Evolutionary conservation across 2,113 vertebrate species (phyloP), one percentile per base, ranked within the genome.

Genomic region (Corvus moneduloides): DNA sequence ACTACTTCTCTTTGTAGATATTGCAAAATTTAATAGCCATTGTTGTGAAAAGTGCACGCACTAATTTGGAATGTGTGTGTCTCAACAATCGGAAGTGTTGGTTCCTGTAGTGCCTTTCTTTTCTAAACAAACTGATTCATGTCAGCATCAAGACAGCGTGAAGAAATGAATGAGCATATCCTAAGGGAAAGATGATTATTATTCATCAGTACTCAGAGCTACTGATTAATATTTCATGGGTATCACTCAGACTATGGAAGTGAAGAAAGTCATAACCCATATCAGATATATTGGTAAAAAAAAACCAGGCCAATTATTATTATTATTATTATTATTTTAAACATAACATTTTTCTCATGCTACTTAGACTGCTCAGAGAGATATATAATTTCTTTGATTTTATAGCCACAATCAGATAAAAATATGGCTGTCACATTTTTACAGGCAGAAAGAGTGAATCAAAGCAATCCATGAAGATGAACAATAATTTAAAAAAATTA

Each of bases 141-240:
- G 52, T 16, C 44, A 63, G n/a, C 16, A 33, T 33, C 66, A 56
- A 84, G 37, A 24, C 19, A 63, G 30, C 0, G 0, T 62, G 58
- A 86, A 86, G 33, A 59, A 90, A 84, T 80, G 76, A 84, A 84
- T 41, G 61, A 89, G 16, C 20, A 58, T 72, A 27, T 67, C 85
- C 66, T 85, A 43, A 74, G 66, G 56, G 88, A 90, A 91, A 46
- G 66, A 49, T 49, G 2, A n/a, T 73, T 87, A 58, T 67, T 87
- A 71, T 75, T 90, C 66, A 67, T 63, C 52, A 82, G 12, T 58
- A 62, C 39, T 76, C 63, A 64, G 63, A 88, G 19, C 12, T 83
- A 41, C 16, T 76, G 56, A 59, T 93, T 92, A 90, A 68, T 92
- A 79, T 88, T 94, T 88, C 49, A 86, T 44, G 24, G 30, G 2